These are phyloP conservation scores for Matsumyia berberina DNA, from an alignment of 2,888 invertebrate species.

Conservation along the genomic window DNA sequence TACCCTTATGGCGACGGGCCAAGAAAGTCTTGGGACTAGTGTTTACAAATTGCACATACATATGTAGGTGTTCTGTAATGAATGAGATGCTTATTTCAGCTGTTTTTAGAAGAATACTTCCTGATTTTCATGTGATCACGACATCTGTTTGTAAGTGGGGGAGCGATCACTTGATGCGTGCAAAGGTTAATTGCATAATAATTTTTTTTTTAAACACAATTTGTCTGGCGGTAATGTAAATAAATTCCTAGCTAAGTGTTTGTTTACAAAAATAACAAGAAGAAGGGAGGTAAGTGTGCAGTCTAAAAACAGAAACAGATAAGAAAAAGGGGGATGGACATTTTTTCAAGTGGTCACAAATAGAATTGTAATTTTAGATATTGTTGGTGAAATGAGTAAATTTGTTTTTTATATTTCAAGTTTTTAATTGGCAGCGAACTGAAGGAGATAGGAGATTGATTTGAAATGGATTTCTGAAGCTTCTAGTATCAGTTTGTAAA, in stretches of 20 bases:
- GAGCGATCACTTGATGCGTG: not conserved
- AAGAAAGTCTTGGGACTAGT: constrained; percentile 1
- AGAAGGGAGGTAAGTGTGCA: not conserved
- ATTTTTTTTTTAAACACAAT: constrained; percentile 39
- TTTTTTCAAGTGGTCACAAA: not conserved
- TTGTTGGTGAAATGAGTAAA: not conserved
- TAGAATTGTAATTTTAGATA: constrained; percentile 9
- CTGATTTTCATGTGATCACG: constrained; percentile 21
- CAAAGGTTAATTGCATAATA: constrained; percentile 16
- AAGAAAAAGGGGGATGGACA: not conserved
- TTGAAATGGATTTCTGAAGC: too few species aligned
- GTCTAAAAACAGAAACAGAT: not conserved
- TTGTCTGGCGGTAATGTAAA: constrained; percentile 4
- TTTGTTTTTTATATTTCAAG: not conserved
- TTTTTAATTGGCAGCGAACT: too few species aligned
- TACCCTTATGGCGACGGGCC: constrained; percentile 21
- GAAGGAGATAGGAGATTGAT: too few species aligned
- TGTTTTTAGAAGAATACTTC: constrained; percentile 1
- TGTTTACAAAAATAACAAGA: constrained; percentile 6
- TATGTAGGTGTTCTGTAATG: not conserved
- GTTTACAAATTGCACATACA: not conserved
- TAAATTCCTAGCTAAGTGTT: not conserved
- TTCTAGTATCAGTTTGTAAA: too few species aligned
- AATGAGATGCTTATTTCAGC: not conserved
- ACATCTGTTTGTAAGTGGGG: constrained; percentile 5